Conservation (phyloP, 2,888 invertebrate species). For the Pediacus dermestoides region DNA sequence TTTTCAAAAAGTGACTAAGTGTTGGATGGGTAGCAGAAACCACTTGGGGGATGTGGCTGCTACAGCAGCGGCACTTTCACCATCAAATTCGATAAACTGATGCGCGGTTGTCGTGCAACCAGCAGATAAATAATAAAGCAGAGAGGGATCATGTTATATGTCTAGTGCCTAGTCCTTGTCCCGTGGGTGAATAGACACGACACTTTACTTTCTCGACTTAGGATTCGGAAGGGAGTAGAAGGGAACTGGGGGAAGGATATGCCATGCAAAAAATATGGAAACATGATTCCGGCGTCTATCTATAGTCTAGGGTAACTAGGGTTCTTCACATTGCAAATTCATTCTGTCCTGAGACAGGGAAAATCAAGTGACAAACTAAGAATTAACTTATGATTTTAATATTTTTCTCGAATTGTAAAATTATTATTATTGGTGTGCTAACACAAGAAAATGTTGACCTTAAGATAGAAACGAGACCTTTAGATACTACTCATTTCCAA, state of each 20-base stretch:
- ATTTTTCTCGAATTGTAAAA: too few species aligned
- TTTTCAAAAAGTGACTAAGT: background rate
- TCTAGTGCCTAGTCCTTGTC: conserved; percentile 32
- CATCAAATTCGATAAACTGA: conserved; percentile 35
- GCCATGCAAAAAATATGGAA: conserved; percentile 46
- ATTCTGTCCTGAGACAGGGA: too few species aligned
- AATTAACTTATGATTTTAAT: too few species aligned
- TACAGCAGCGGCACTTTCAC: conserved; percentile 24
- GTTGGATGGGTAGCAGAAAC: background rate
- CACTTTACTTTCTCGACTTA: conserved; percentile 47
- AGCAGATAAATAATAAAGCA: conserved; percentile 38
- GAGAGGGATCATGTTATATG: conserved; percentile 29
- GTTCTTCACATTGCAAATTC: too few species aligned
- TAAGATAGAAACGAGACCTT: too few species aligned
- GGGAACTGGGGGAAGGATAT: too few species aligned
- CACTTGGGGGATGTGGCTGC: background rate
- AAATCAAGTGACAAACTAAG: too few species aligned
- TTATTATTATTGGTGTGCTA: too few species aligned
- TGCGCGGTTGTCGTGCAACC: conserved; percentile 34
- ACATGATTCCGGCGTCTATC: conserved; percentile 46
- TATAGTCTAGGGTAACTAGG: too few species aligned
- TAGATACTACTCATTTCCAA: too few species aligned
- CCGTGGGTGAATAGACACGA: conserved; percentile 46
- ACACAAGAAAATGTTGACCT: too few species aligned
- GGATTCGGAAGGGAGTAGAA: too few species aligned